A percentile compares a stretch with the other conserved stretches of the same genome.
phyloP scores from a whole-genome alignment of 30 jellyfish, hydroid and myxozoan genomes.

The Hydra vulgaris region DNA sequence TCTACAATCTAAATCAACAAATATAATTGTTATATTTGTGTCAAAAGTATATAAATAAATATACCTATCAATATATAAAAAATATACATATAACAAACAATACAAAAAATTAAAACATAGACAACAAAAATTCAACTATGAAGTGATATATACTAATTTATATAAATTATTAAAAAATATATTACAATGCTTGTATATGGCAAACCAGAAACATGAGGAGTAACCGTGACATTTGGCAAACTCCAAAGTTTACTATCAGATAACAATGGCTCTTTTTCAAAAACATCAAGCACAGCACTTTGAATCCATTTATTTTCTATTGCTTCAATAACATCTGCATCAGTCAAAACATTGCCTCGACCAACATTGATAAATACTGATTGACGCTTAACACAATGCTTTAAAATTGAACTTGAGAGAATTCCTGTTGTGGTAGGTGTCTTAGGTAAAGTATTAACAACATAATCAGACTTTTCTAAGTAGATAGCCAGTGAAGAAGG shows the following conservation, averaged over 20 bases:
- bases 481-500: slow-evolving; percentile 33
- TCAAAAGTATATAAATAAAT: too few species aligned
- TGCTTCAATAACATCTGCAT: slow-evolving; percentile 51
- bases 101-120: too few species aligned
- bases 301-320: slow-evolving; percentile 44
- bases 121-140: too few species aligned
- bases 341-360: slow-evolving; percentile 54
- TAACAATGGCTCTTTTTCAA: slow-evolving; percentile 69
- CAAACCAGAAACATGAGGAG: slow-evolving; percentile 77
- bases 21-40: too few species aligned
- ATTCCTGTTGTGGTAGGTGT: slow-evolving; percentile 51
- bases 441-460: slow-evolving; percentile 59
- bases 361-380: slow-evolving; percentile 75
- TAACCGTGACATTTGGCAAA: slow-evolving; percentile 28
- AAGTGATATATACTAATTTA: too few species aligned
- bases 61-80: too few species aligned
- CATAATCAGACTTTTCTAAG: slow-evolving; percentile 46
- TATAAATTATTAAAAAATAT: too few species aligned
- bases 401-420: slow-evolving; percentile 32
- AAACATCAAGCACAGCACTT: slow-evolving; percentile 78
- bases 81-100: too few species aligned
- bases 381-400: slow-evolving; percentile 60
- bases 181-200: too few species aligned
- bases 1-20: too few species aligned
- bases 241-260: slow-evolving; percentile 49